Evolutionary conservation across 2,797 vertebrate genomes (phyloP), one percentile per base, ranked within the genome.

Genomic region (Sebastolobus alascanus): DNA sequence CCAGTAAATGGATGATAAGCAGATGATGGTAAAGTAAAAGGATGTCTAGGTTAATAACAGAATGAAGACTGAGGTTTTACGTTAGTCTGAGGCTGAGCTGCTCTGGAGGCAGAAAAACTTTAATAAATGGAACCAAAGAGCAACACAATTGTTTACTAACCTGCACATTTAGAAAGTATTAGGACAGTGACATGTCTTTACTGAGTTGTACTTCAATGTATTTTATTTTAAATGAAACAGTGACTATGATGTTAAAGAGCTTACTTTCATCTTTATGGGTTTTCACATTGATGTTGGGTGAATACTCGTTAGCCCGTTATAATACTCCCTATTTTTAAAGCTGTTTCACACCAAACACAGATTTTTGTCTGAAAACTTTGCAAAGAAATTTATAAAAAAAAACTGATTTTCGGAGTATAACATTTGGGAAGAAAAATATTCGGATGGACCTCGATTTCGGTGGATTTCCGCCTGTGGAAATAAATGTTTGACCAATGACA

Each of bases 1-100:
- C 76, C 80, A 71, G 78, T 79, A 82, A 86, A 77, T 8, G 63
- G 60, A 64, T 55, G 25, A 76, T 18, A 27, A 31, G 14, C 35
- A 73, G 33, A 63, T 73, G 40, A 79, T 66, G 59, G 54, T 78
- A 68, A 72, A 22, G 63, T 65, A 54, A 75, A 71, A 71, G 37
- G 67, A 29, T 55, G 67, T 75, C 31, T 61, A 35, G 35, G 13
- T 25, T 55, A 77, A 58, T 38, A 56, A 66, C 16, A 27, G 58
- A 70, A 56, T 54, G 13, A 68, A 29, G 64, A 58, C 33, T 56
- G 35, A 29, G 18, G 54, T 61, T 67, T 58, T 71, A 55, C 29
- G 58, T 29, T 35, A 67, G 59, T 81, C 46, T 66, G 31, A 78
- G 33, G 66, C 7, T 12, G 61, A 54, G 10, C 12, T 38, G 61